Evolutionary conservation across 1,140 invertebrate species (phyloP).

Genomic region (Danaus melanippus): DNA sequence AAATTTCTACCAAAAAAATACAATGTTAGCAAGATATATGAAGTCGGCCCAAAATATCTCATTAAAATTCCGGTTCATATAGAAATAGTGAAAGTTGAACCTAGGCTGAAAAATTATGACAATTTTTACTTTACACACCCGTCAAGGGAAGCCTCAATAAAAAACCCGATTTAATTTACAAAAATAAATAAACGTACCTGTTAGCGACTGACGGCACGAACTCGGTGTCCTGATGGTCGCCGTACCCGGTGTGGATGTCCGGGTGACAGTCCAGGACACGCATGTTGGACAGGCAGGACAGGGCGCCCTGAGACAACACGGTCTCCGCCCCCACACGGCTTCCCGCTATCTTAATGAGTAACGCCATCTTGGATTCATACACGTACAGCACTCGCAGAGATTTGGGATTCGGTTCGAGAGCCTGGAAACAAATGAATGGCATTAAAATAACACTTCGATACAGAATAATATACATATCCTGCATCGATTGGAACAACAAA

Average conservation of each 20-base stretch:
- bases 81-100: too few relatives aligned
- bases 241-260: constrained; percentile 61
- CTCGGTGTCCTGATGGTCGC: constrained; percentile 23
- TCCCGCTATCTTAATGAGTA: constrained; percentile 83
- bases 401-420: constrained; percentile 79
- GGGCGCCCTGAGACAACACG: constrained; percentile 81
- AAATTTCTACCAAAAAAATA: not conserved
- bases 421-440: constrained; percentile 30
- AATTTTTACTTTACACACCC: too few relatives aligned
- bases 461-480: too few relatives aligned
- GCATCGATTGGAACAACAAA: too few relatives aligned
- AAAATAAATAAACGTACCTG: constrained; percentile 25
- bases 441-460: too few relatives aligned
- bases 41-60: too few relatives aligned
- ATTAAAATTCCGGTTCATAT: too few relatives aligned
- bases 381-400: constrained; percentile 86
- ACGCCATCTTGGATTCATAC: constrained; percentile 90
- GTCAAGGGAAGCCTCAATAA: too few relatives aligned
- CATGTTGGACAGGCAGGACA: constrained; percentile 83
- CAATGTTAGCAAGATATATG: too few relatives aligned
- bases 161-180: too few relatives aligned
- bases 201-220: constrained; percentile 44
- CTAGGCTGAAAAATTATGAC: too few relatives aligned
- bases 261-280: constrained; percentile 85
- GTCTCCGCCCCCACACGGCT: constrained; percentile 82